Base-by-base conservation (phyloP, 1,140 invertebrate species). In the Drosophila insularis region DNA sequence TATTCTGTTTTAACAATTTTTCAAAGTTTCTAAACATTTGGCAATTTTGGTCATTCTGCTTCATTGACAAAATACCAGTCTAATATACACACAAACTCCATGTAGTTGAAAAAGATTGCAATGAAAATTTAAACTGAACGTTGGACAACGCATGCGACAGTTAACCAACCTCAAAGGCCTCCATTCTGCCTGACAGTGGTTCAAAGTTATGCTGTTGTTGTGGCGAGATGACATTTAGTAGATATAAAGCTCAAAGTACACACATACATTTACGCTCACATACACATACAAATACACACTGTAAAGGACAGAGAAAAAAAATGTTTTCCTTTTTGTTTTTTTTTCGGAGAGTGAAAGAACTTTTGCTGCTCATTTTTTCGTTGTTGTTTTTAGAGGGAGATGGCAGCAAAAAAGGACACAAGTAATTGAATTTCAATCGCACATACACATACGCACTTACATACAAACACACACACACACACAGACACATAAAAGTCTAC, bases 351-450 rank as follows among this genome's bases (percentile, higher is more conserved):
- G 23, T 10, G 43, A 50, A 80, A 80, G 72, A 80, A 79, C 55
- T 87, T 86, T 87, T 61, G 63, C 66, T 50, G 10, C 39, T 58
- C 13, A 46, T 68, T 73, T 79, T 69, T 77, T 32, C 40, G 62
- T 58, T 60, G 11, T 53, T 54, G 35, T 74, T 81, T 81, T 71
- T 74, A 59, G 59, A 39, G 23, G 23, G 10, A 13, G 68, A 65
- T 61, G 46, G 54, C 73, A 56, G 67, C 74, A 87, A 87, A 87
- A 27, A 87, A 87, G 77, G 85, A 87, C 84, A 87, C 84, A 89
- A 80, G 84, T 87, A 87, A 87, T 87, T 87, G 84, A 87, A 87
- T 87, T 87, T 87, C 84, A 87, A 87, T 87, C 84, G 85, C 84
- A 79, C 65, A 46, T 14, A 32, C 35, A 62, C 32, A 37, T 54